These are phyloP conservation scores for Enteromius afrohamiltoni DNA, from an alignment of 2,797 vertebrate genomes.

Conservation along the genomic window DNA sequence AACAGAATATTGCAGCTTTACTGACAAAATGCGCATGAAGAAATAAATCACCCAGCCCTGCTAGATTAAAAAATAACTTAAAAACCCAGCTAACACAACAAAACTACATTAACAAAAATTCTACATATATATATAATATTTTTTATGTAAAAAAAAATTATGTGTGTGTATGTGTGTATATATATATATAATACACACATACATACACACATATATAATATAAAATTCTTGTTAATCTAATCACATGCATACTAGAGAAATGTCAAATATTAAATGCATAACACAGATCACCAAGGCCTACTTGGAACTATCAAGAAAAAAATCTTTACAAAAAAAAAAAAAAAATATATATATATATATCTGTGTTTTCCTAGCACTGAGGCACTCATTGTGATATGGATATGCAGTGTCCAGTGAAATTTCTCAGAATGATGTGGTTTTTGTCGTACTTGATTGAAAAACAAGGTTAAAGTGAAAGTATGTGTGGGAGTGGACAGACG, in stretches of 20 bases:
- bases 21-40: too few species aligned
- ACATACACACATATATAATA: too few species aligned
- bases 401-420: neutral
- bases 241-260: neutral
- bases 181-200: too few species aligned
- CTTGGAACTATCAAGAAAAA: too few species aligned
- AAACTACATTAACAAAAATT: too few species aligned
- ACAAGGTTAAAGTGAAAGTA: slow-evolving; percentile 30
- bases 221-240: neutral
- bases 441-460: slow-evolving; percentile 19
- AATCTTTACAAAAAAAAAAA: neutral
- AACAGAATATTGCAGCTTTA: too few species aligned
- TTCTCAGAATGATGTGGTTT: neutral
- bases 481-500: slow-evolving; percentile 12
- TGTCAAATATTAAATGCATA: neutral
- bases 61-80: too few species aligned
- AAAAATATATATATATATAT: neutral
- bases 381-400: neutral
- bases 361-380: neutral
- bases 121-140: too few species aligned
- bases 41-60: too few species aligned
- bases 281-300: neutral
- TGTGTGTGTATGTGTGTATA: too few species aligned
- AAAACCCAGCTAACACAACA: too few species aligned
- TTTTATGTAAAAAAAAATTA: too few species aligned